Evolutionary conservation across 1,140 invertebrate genomes (phyloP), one percentile per base, ranked within the genome.

Genomic region (Macrosteles quadrilineatus): DNA sequence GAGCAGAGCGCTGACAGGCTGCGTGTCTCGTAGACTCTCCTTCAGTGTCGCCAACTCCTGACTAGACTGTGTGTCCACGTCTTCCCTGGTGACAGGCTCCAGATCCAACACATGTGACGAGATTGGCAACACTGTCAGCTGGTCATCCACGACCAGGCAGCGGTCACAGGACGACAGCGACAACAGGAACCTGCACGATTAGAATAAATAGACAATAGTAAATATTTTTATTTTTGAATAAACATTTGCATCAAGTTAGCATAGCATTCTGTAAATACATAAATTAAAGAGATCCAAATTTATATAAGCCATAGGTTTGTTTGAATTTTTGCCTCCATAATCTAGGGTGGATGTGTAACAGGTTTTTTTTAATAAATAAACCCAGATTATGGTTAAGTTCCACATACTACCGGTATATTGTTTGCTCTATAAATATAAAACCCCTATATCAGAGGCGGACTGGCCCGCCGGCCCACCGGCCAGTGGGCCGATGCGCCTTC

Each of bases 61-160:
- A 30, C 86, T 81, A 73, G 85, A 83, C 67, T 82, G 78, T 0
- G 79, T 78, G 47, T 77, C 75, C 65, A 75, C 75, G 55, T 76
- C 72, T 14, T 67, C 63, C 76, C 81, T 82, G 75, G 88, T 86
- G 0, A 91, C 82, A 17, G 92, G 86, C 71, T 87, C 86, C 57
- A 98, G 88, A 77, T 90, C 89, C 19, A 93, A 84, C 68, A 92
- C 91, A 76, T 94, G 90, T 0, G 94, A 96, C 6, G 96, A 97
- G 72, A 99, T 85, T 0, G 98, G 97, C 21, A 99, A 82, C 3
- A 99, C 90, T 55, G 91, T 91, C 0, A 99, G 84, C 70, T 95
- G 89, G 81, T 99, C 97, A 82, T 99, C 96, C 19, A 98, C 88
- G 3, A 99, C 93, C 53, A 99, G 82, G 82, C 95, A 98, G 29